phyloP scores from a whole-genome alignment of 1,140 invertebrate species.

The Drosophila virilis region DNA sequence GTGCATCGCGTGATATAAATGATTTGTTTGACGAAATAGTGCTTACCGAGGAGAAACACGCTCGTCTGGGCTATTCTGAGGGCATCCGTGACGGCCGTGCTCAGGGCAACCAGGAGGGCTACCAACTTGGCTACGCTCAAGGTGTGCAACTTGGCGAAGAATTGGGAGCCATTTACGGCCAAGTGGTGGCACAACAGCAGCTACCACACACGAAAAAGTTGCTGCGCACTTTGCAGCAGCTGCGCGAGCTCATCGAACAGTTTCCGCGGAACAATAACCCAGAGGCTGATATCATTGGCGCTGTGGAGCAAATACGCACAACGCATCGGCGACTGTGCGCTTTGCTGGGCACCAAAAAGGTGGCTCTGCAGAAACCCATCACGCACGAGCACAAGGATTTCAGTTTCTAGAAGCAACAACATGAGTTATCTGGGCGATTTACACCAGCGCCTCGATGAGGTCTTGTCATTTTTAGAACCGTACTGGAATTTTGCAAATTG shows the following conservation, averaged over 20 bases:
- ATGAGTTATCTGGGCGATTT: conserved; percentile 52
- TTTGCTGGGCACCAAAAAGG: conserved; percentile 86
- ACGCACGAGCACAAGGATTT: conserved; percentile 59
- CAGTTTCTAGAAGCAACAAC: conserved; percentile 54
- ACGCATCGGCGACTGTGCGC: conserved; percentile 89
- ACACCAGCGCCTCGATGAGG: conserved; percentile 85
- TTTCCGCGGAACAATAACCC: conserved; percentile 89
- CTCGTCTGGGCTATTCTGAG: conserved; percentile 86
- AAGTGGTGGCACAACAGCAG: conserved; percentile 81
- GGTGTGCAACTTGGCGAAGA: conserved; percentile 88
- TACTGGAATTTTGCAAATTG: conserved; percentile 88
- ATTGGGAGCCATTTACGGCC: conserved; percentile 86
- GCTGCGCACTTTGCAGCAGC: conserved; percentile 85
- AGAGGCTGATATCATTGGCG: conserved; percentile 87
- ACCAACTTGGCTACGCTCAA: conserved; percentile 88
- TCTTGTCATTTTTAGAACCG: conserved; percentile 86
- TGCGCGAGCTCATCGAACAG: conserved; percentile 86
- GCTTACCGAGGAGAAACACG: conserved; percentile 86
- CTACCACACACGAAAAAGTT: conserved; percentile 76
- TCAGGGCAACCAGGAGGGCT: conserved; percentile 87
- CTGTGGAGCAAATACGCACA: conserved; percentile 87
- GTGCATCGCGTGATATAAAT: conserved; percentile 86
- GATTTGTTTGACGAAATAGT: conserved; percentile 87
- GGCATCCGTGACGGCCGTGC: conserved; percentile 85
- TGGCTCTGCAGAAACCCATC: not conserved